These are phyloP conservation scores for Mionectes macconnelli DNA, from an alignment of 2,113 vertebrate species.

Conservation along the genomic window DNA sequence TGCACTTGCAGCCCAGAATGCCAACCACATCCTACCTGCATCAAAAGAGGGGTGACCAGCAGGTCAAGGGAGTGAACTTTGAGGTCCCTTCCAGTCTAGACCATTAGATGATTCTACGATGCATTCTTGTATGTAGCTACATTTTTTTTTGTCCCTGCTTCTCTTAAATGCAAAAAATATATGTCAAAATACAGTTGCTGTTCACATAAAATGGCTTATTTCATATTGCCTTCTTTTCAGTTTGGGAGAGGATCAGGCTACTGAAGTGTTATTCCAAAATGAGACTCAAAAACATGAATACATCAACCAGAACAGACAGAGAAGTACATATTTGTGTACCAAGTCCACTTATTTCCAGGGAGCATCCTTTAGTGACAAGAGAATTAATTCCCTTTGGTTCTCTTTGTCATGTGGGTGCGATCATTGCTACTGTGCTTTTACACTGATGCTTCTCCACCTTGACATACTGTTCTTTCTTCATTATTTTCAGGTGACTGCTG, in stretches of 20 bases:
- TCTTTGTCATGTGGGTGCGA: neutral
- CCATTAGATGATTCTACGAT: neutral
- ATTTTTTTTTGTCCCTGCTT: neutral
- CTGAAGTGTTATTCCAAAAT: neutral
- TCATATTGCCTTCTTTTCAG: neutral
- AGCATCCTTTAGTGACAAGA: neutral
- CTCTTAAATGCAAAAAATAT: neutral
- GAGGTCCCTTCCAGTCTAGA: neutral
- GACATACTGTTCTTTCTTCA: neutral
- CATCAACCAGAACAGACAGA: neutral
- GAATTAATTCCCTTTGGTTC: neutral
- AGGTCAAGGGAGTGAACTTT: fast-evolving
- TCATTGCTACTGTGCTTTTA: neutral
- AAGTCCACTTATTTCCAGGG: neutral
- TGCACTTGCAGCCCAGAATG: neutral
- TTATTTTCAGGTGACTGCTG: neutral
- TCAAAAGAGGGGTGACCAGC: neutral
- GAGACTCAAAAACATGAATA: neutral
- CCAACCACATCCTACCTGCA: neutral
- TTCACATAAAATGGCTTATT: neutral
- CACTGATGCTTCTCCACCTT: neutral
- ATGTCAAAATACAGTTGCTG: neutral
- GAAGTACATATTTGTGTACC: neutral
- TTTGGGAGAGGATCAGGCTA: neutral
- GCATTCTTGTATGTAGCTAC: neutral